These are phyloP conservation scores for Tetrapedia diversipes DNA, from an alignment of 2,888 invertebrate genomes.

Conservation along the genomic window DNA sequence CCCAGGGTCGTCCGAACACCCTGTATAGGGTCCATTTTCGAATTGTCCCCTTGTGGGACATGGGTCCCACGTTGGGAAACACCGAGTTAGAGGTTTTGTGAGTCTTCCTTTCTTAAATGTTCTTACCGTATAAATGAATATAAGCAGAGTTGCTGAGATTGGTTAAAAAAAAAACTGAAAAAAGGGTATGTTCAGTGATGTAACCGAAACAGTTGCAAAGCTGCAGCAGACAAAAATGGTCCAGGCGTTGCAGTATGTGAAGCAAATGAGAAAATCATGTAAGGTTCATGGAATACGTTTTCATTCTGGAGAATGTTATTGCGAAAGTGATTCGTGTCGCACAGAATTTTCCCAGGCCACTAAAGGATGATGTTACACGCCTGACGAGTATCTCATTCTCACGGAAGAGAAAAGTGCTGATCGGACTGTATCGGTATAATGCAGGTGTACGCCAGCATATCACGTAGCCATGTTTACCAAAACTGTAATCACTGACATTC, in stretches of 20 bases:
- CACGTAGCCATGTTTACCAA: slow-evolving; percentile 56
- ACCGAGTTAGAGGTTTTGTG: too few species aligned
- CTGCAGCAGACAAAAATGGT: slow-evolving; percentile 25
- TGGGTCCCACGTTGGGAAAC: too few species aligned
- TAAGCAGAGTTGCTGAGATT: too few species aligned
- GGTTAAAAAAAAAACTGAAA: too few species aligned
- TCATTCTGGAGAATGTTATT: slow-evolving; percentile 59
- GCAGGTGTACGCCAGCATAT: slow-evolving; percentile 64
- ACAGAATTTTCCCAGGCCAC: slow-evolving; percentile 54
- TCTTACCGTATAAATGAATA: too few species aligned
- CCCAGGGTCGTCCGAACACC: too few species aligned
- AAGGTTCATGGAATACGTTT: slow-evolving; percentile 37
- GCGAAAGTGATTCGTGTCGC: slow-evolving; percentile 59
- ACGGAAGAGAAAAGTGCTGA: slow-evolving; percentile 73
- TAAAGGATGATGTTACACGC: slow-evolving; percentile 63
- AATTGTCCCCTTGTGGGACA: too few species aligned
- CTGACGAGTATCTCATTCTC: slow-evolving; percentile 76
- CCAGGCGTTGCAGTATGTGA: not conserved
- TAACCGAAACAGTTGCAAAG: not conserved
- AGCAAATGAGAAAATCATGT: slow-evolving; percentile 36
- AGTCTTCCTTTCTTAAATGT: too few species aligned
- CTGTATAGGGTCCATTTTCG: too few species aligned
- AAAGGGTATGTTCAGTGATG: too few species aligned
- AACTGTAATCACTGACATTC: slow-evolving; percentile 56
- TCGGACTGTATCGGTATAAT: slow-evolving; percentile 44